Evolutionary conservation across 2,113 vertebrate species (phyloP), one percentile per base, ranked within the genome.

Genomic region (Formicarius rufipectus): DNA sequence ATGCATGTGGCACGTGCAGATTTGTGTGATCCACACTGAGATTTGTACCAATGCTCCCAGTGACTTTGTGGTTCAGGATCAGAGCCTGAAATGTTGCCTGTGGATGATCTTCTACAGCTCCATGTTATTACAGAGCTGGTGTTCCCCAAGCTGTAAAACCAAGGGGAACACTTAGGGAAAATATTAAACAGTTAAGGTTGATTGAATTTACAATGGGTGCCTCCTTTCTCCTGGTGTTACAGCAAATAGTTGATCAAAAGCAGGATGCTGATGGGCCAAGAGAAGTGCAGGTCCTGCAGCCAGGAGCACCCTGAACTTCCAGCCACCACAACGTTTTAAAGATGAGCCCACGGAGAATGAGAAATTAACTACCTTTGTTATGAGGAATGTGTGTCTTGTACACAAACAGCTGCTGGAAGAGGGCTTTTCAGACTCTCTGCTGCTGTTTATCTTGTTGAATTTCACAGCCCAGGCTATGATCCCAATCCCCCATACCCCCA

Each of bases 41-140:
- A 31, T 64, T 52, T 53, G n/a, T 35, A 50, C 24, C 35, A 63
- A 2, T 0, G 0, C 23, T 73, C 16, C 35, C 35, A 18, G 53
- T 40, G 52, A 59, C 52, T 88, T 3, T 4, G 24, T 59, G 64
- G 72, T 35, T 85, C 39, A 16, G 2, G 39, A 71, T 42, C 50
- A 52, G 25, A 77, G 8, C 20, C 28, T 59, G 21, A 73, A 59
- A 37, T 14, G 17, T 52, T 90, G 71, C 40, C 39, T 58, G n/a
- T 63, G 42, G 19, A 10, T 66, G 64, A 79, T 58, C 64, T 85
- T 66, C 53, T 86, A 39, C 63, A 63, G 40, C 39, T 60, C 44
- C 66, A 18, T 56, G 64, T 83, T 87, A 31, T 35, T 49, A 35
- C 23, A 60, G 55, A 72, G 64, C 20, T 83, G 40, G 39, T 35